These are phyloP conservation scores for Tamias sibiricus DNA, from an alignment of 2,113 vertebrate species.

Conservation along the genomic window DNA sequence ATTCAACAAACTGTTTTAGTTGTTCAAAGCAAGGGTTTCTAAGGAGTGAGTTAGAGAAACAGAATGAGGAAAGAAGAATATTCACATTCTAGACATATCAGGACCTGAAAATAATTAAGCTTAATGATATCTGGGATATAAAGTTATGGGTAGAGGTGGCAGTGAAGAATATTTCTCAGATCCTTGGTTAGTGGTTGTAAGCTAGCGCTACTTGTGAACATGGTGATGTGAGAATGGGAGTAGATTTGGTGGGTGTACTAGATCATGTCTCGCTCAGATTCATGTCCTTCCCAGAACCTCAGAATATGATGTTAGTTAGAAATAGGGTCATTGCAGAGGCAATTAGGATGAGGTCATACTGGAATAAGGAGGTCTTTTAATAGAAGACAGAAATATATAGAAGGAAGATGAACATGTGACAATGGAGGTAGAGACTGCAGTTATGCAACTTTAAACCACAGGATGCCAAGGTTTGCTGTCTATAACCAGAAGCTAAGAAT, in stretches of 20 bases:
- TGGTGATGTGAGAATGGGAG: background rate
- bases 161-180: background rate
- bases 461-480: background rate
- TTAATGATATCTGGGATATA: background rate
- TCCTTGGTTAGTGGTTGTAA: background rate
- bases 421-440: background rate
- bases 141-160: background rate
- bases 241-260: background rate
- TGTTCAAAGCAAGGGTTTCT: background rate
- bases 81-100: background rate
- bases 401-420: background rate
- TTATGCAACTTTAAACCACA: background rate
- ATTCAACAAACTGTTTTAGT: background rate
- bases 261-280: background rate
- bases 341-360: background rate
- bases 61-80: background rate
- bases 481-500: background rate
- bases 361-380: background rate
- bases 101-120: background rate
- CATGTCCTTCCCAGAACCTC: background rate
- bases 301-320: constrained; percentile 1
- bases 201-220: background rate
- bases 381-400: background rate
- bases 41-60: background rate
- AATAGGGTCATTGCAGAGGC: background rate